phyloP scores from a whole-genome alignment of 23 tunicate species.

The Trididemnum clinides region DNA sequence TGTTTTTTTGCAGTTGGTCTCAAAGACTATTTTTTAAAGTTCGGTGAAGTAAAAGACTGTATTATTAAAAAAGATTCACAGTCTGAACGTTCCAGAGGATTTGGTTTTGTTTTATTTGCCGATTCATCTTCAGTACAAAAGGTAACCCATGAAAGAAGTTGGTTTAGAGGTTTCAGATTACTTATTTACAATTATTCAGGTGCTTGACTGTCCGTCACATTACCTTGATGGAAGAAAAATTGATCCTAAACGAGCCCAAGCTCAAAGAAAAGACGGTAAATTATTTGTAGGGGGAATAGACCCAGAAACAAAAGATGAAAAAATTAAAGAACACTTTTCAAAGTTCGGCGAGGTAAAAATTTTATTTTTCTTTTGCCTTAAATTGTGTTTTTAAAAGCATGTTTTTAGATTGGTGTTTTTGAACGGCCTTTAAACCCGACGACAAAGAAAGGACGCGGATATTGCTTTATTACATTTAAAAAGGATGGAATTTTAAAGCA shows the following conservation, averaged over 20 bases:
- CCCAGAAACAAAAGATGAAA: slow-evolving; percentile 83
- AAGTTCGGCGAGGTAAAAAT: slow-evolving; percentile 82
- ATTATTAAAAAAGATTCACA: slow-evolving; percentile 83
- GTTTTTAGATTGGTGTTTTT: slow-evolving; percentile 63
- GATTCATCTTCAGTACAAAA: slow-evolving; percentile 63
- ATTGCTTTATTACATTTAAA: slow-evolving; percentile 91
- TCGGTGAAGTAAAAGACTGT: slow-evolving; percentile 81
- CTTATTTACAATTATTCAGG: slow-evolving; percentile 29
- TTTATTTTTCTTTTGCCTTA: neutral
- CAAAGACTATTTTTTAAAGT: slow-evolving; percentile 68
- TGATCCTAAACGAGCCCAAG: slow-evolving; percentile 94
- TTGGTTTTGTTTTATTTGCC: slow-evolving; percentile 93
- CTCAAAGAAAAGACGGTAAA: slow-evolving; percentile 90
- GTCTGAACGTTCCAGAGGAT: slow-evolving; percentile 94
- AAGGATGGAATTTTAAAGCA: slow-evolving; percentile 75
- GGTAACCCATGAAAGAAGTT: slow-evolving; percentile 17
- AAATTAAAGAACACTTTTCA: slow-evolving; percentile 69
- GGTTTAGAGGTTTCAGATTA: neutral
- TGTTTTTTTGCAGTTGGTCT: slow-evolving; percentile 47
- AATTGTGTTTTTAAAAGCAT: neutral
- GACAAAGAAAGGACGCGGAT: slow-evolving; percentile 60
- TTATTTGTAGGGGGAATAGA: slow-evolving; percentile 95
- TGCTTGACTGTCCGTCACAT: slow-evolving; percentile 39
- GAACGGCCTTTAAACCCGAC: slow-evolving; percentile 75
- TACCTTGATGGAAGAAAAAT: slow-evolving; percentile 83